Conservation (phyloP, 2,797 vertebrate genomes). For the Naso thynnoides region DNA sequence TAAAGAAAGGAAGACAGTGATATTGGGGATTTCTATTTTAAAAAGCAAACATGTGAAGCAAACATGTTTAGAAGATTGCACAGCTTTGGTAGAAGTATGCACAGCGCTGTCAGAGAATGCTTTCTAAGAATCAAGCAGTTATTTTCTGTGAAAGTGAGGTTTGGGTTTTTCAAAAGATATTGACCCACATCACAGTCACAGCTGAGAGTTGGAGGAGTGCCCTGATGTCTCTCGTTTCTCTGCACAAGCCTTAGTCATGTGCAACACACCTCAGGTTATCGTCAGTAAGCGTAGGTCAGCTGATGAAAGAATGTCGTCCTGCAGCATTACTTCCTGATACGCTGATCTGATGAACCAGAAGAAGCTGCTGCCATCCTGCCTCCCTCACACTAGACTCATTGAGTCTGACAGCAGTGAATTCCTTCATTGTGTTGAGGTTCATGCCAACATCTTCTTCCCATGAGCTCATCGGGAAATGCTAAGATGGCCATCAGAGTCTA, state of each 20-base stretch:
- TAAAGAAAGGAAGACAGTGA: too few relatives aligned
- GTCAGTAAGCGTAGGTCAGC: slow-evolving; percentile 28
- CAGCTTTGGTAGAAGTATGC: neutral
- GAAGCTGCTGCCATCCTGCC: slow-evolving; percentile 1
- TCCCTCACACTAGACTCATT: slow-evolving; percentile 28
- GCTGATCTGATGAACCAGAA: slow-evolving; percentile 29
- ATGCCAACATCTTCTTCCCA: neutral
- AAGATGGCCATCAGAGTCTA: neutral
- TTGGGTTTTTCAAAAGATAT: neutral
- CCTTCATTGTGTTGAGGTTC: slow-evolving; percentile 17
- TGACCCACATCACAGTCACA: neutral
- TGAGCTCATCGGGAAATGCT: neutral
- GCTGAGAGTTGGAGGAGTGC: neutral
- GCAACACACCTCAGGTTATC: slow-evolving; percentile 6
- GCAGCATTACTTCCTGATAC: slow-evolving; percentile 62
- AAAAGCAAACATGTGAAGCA: too few relatives aligned
- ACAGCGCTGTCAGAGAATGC: too few relatives aligned
- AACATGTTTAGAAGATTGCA: neutral
- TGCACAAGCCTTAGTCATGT: neutral
- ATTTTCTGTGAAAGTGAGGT: neutral
- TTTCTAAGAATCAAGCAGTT: neutral
- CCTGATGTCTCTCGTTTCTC: neutral
- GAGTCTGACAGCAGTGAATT: slow-evolving; percentile 1
- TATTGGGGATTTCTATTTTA: too few relatives aligned
- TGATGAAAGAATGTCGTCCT: slow-evolving; percentile 19